Evolutionary conservation across 2,888 invertebrate species (phyloP).

Genomic region (Drosophila algonquin): DNA sequence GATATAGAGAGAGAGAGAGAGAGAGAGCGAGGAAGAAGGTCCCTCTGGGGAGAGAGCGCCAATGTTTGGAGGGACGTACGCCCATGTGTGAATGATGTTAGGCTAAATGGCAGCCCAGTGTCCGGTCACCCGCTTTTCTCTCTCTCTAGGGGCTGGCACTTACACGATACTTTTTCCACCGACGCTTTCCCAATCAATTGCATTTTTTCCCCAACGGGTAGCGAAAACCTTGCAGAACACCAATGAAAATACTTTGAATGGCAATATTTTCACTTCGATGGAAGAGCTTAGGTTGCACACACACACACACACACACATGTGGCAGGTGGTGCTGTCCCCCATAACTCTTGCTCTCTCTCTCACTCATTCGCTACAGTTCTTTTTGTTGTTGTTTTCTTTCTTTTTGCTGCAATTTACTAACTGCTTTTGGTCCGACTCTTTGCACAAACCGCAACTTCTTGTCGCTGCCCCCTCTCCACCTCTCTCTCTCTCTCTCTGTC

Average conservation of each 20-base stretch:
- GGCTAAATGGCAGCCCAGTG: slow-evolving; percentile 62
- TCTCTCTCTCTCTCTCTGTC: neutral
- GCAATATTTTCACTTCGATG: neutral
- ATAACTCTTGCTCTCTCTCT: slow-evolving; percentile 1
- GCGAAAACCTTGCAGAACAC: neutral
- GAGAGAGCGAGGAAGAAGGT: slow-evolving; percentile 10
- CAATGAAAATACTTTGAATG: neutral
- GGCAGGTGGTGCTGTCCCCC: slow-evolving; percentile 43
- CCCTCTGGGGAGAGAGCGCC: slow-evolving; percentile 20
- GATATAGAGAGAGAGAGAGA: neutral
- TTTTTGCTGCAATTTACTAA: slow-evolving; percentile 67
- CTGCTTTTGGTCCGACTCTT: slow-evolving; percentile 48
- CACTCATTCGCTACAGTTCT: neutral
- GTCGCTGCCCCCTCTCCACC: neutral
- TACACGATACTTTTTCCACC: slow-evolving; percentile 2
- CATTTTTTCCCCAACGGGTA: neutral
- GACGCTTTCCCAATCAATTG: neutral
- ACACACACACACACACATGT: too few relatives aligned
- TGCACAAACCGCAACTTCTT: slow-evolving; percentile 36
- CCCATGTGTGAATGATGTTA: slow-evolving; percentile 40
- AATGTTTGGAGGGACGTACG: neutral
- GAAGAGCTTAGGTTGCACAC: neutral
- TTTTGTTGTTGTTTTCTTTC: too few relatives aligned
- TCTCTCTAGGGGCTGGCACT: neutral
- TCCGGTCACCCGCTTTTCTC: slow-evolving; percentile 11